phyloP scores from a whole-genome alignment of 2,888 invertebrate species.

The Diarsia brunnea region DNA sequence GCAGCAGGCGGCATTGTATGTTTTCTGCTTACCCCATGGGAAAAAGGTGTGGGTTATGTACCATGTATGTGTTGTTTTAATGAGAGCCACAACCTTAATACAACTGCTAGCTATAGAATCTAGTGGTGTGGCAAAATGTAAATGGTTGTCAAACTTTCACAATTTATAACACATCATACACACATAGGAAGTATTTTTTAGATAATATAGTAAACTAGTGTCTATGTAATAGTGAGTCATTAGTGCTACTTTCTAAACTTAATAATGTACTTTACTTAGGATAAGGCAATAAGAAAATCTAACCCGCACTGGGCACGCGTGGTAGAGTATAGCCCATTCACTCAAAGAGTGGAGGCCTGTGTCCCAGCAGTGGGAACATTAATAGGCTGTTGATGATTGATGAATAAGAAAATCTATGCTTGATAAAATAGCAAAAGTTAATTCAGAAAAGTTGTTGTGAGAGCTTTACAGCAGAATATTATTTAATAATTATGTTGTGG shows the following conservation, averaged over 20 bases:
- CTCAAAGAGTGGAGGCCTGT: too few species aligned
- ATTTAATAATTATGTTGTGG: background rate
- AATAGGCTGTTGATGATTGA: too few species aligned
- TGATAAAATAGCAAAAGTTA: background rate
- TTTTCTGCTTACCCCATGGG: too few species aligned
- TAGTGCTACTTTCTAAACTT: constrained; percentile 12
- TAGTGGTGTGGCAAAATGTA: constrained; percentile 3
- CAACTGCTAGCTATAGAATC: background rate
- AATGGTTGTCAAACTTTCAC: constrained; percentile 24
- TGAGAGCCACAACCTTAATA: background rate
- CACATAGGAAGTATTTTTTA: constrained; percentile 4
- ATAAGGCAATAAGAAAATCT: too few species aligned
- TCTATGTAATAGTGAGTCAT: background rate
- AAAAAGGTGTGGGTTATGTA: too few species aligned
- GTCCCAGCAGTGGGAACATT: too few species aligned
- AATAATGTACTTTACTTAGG: background rate
- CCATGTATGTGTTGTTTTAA: background rate
- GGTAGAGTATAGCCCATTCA: too few species aligned
- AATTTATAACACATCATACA: constrained; percentile 6
- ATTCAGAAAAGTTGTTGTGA: background rate
- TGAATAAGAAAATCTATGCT: background rate
- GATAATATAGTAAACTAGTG: background rate
- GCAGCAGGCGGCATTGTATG: too few species aligned
- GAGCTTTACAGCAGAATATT: background rate
- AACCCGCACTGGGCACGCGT: too few species aligned